Evolutionary conservation across 2,113 vertebrate genomes (phyloP), one percentile per base, ranked within the genome.

Genomic region (Sardina pilchardus): DNA sequence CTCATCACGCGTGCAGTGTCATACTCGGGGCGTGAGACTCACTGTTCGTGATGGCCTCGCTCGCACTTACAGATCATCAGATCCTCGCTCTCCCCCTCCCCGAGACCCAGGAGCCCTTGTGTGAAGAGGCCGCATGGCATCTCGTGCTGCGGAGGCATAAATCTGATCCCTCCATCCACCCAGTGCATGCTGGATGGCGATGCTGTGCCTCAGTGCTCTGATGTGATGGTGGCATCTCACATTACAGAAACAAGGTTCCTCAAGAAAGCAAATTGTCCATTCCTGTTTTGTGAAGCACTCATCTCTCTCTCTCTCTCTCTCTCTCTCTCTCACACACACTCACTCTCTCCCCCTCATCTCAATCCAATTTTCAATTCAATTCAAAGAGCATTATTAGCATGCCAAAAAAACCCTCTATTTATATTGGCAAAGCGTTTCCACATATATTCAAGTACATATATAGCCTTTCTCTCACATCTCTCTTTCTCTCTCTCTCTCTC

Each of bases 11-110:
- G 5, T 53, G 86, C 17, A 39, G 81, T 83, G 45, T 83, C 30
- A 59, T 81, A 81, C 86, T 14, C 12, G 44, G 82, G 82, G 43
- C 36, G 30, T 82, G 85, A 63, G 43, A 89, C 81, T 88, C 81
- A 85, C 86, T 84, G 17, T 17, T 82, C 45, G 67, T 81, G 45
- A 86, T 53, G 63, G 26, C 26, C 50, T 53, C 16, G 45, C 59
- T 63, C 59, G 26, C n/a, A 12, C 56, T 44, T 81, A n/a, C n/a
- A 21, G 39, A 48, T 59, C 14, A 85, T 85, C 34, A 30, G 19
- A 63, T n/a, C 53, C 84, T 43, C 81, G 30, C 63, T 71, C 63
- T n/a, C 59, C 19, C 59, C 7, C n/a, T 59, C 53, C 17, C n/a
- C 9, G 24, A 63, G 21, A 63, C 59, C 24, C 59, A 63, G 24